phyloP scores from a whole-genome alignment of 2,113 vertebrate species.

The Hemiscyllium ocellatum region DNA sequence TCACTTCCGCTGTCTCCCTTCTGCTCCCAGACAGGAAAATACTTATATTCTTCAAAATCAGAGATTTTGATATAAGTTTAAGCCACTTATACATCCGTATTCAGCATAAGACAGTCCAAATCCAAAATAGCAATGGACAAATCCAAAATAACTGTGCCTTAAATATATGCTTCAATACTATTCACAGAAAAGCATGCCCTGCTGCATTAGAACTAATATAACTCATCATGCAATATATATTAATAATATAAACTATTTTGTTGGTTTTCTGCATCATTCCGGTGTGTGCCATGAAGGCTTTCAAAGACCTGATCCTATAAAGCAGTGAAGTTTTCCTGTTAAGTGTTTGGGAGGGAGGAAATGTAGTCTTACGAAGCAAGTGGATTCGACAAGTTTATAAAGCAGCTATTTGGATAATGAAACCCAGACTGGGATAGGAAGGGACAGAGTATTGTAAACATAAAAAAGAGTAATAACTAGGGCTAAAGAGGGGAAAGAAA shows the following conservation, averaged over 20 bases:
- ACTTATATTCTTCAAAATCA: background rate
- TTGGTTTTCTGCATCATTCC: background rate
- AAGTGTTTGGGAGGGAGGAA: too few species aligned
- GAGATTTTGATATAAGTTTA: background rate
- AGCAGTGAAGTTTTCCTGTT: background rate
- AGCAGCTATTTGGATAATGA: too few species aligned
- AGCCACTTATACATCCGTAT: background rate
- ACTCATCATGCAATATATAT: background rate
- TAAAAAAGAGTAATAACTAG: too few species aligned
- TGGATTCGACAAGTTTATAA: too few species aligned
- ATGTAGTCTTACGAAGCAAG: too few species aligned
- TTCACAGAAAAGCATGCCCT: background rate
- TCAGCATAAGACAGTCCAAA: background rate
- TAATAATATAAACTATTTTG: background rate
- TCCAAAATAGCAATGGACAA: background rate
- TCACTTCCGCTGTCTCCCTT: too few species aligned
- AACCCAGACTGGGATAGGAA: too few species aligned
- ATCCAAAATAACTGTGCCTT: background rate
- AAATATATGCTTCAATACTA: background rate
- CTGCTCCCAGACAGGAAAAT: too few species aligned
- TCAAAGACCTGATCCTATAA: too few species aligned
- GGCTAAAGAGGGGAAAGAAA: too few species aligned
- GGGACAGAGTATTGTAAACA: too few species aligned
- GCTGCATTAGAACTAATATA: background rate
- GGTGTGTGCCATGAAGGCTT: too few species aligned